Percentiles rank a stretch among this genome's conserved stretches.
Conservation (phyloP, 2,888 invertebrate species). For the Lissonota sp. region DNA sequence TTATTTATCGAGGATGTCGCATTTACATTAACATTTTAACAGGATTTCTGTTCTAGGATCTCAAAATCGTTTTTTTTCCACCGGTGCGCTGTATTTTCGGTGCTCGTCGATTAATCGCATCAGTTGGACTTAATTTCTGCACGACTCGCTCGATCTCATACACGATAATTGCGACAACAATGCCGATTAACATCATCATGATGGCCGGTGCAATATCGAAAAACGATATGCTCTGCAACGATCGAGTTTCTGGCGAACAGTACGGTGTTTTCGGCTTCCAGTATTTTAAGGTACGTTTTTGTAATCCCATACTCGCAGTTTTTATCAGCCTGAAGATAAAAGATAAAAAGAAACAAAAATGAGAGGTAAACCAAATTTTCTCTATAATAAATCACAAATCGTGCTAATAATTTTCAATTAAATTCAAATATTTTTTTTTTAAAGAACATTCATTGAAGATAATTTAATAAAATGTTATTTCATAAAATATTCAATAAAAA, state of each 20-base stretch:
- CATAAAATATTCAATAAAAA: no score
- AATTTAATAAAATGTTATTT: no score
- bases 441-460: no score
- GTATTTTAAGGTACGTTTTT: slow-evolving; percentile 73
- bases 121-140: slow-evolving; percentile 53
- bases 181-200: slow-evolving; percentile 71
- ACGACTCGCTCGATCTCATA: slow-evolving; percentile 67
- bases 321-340: slow-evolving; percentile 70
- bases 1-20: no score
- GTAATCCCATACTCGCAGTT: slow-evolving; percentile 74
- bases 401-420: no score
- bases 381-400: no score
- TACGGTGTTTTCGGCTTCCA: slow-evolving; percentile 78
- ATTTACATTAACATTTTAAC: no score
- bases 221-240: slow-evolving; percentile 76
- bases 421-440: no score
- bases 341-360: no score
- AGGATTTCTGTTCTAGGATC: background rate
- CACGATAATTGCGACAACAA: slow-evolving; percentile 68
- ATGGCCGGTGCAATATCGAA: slow-evolving; percentile 77
- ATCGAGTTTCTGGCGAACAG: slow-evolving; percentile 72
- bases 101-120: slow-evolving; percentile 33
- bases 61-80: slow-evolving; percentile 49
- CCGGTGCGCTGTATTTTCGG: slow-evolving; percentile 42
- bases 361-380: no score